Conservation (phyloP, 2,888 invertebrate species). For the Zygothrica quintamaculata region DNA sequence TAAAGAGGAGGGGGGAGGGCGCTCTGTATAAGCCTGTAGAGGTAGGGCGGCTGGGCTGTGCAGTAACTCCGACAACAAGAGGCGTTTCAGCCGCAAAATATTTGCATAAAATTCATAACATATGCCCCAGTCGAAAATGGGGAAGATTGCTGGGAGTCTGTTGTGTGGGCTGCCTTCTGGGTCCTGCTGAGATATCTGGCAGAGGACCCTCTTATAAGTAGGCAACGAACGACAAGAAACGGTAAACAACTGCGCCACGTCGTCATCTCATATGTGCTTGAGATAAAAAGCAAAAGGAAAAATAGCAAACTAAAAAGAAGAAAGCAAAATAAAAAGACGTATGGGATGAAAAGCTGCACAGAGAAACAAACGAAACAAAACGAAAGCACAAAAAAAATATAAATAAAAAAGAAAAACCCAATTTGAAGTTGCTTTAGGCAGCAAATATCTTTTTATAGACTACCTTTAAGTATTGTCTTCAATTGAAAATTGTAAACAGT, state of each 20-base stretch:
- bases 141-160: constrained; percentile 17
- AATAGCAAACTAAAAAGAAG: constrained; percentile 26
- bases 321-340: constrained; percentile 57
- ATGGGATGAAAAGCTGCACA: constrained; percentile 1
- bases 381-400: too few relatives aligned
- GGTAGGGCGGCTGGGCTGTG: too few relatives aligned
- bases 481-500: too few relatives aligned
- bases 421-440: constrained; percentile 54
- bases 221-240: constrained; percentile 39
- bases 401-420: constrained; percentile 18
- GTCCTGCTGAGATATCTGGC: constrained; percentile 2
- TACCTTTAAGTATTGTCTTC: too few relatives aligned
- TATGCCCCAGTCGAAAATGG: constrained; percentile 49
- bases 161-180: constrained; percentile 4
- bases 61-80: constrained; percentile 20
- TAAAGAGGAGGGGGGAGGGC: neutral
- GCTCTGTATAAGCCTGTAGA: too few relatives aligned
- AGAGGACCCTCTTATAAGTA: constrained; percentile 30
- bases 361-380: neutral
- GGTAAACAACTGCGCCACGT: constrained; percentile 45
- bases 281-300: constrained; percentile 11
- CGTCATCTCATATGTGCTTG: constrained; percentile 34
- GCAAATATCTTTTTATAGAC: constrained; percentile 23
- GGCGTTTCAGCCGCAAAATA: constrained; percentile 47
- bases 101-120: constrained; percentile 76